These are phyloP conservation scores for Meghimatium bilineatum DNA, from an alignment of 2,888 invertebrate species.

Conservation along the genomic window DNA sequence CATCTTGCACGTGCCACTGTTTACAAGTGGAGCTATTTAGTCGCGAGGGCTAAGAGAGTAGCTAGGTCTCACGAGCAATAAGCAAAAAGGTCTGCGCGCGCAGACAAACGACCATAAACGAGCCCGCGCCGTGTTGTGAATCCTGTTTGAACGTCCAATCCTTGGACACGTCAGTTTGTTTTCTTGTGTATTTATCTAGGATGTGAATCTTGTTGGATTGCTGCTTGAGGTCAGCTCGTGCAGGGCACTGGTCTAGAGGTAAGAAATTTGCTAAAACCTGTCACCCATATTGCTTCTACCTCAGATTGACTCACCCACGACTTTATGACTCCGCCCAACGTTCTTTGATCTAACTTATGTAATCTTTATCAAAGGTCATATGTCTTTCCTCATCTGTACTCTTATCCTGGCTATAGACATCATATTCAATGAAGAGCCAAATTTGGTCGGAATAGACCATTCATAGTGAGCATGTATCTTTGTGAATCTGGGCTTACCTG, in stretches of 20 bases:
- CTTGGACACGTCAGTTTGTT: conserved; percentile 17
- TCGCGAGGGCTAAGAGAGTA: conserved; percentile 33
- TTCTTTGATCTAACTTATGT: too few relatives aligned
- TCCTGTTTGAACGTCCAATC: background rate
- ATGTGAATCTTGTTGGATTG: background rate
- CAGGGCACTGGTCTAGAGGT: background rate
- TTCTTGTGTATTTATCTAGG: background rate
- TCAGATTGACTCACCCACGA: too few relatives aligned
- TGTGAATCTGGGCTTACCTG: too few relatives aligned
- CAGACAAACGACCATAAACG: conserved; percentile 11
- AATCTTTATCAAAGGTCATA: too few relatives aligned
- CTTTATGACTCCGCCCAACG: too few relatives aligned
- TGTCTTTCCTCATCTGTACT: too few relatives aligned
- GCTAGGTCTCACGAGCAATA: conserved; percentile 19
- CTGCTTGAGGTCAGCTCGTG: background rate
- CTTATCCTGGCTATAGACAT: too few relatives aligned
- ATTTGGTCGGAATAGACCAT: too few relatives aligned
- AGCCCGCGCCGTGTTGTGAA: background rate
- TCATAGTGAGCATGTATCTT: too few relatives aligned
- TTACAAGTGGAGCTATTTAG: conserved; percentile 40
- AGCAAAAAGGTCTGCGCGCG: background rate
- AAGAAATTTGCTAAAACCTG: background rate
- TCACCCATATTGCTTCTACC: too few relatives aligned
- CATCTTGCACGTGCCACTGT: conserved; percentile 39
- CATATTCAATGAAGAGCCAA: too few relatives aligned